These are phyloP conservation scores for Cassiopea andromeda DNA, from an alignment of 30 jellyfish, hydroid and myxozoan species.

Conservation along the genomic window DNA sequence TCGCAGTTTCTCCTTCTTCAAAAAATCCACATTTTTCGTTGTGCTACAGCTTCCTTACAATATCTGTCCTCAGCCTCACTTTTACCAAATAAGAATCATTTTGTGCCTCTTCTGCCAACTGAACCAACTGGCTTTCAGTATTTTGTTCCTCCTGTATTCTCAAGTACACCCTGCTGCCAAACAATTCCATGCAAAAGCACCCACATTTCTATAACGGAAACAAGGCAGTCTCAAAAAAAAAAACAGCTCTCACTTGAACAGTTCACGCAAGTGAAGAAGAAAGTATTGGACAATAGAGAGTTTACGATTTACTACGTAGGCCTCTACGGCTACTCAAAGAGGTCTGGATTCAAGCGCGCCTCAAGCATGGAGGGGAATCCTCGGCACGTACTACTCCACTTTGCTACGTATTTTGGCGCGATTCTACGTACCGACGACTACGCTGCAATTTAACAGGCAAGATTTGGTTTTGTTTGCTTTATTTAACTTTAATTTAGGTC, in stretches of 20 bases:
- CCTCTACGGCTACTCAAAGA: too few species aligned
- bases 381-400: too few species aligned
- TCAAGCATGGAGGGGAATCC: too few species aligned
- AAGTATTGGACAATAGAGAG: neutral
- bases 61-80: conserved; percentile 1
- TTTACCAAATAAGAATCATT: conserved; percentile 30
- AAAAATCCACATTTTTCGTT: conserved; percentile 42
- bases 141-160: neutral
- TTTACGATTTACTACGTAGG: too few species aligned
- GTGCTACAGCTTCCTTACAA: conserved; percentile 46
- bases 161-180: neutral
- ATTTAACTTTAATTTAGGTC: too few species aligned
- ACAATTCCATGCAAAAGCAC: neutral
- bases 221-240: neutral
- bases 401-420: too few species aligned
- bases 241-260: neutral
- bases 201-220: conserved; percentile 1
- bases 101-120: neutral
- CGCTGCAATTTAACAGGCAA: too few species aligned
- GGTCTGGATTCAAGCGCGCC: too few species aligned
- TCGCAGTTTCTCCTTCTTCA: neutral
- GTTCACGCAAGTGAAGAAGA: neutral
- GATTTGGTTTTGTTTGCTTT: too few species aligned
- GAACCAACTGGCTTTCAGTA: neutral
- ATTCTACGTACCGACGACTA: too few species aligned